Conservation (phyloP, 2,888 invertebrate genomes). For the Eremobia ochroleuca region DNA sequence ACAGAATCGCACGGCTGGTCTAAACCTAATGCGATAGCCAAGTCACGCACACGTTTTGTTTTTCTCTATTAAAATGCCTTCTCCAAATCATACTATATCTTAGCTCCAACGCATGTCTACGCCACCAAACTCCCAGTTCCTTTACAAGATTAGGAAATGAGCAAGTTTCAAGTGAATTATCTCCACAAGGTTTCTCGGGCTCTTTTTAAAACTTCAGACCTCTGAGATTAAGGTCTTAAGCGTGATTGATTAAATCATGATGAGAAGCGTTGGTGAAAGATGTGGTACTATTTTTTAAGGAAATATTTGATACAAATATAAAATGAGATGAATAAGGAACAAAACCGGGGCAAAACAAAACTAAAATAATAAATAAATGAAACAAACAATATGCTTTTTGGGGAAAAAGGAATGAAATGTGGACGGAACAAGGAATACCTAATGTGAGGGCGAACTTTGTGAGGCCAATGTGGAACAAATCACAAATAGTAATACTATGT, state of each 20-base stretch:
- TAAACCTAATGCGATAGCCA: too few species aligned
- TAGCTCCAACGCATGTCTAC: constrained; percentile 21
- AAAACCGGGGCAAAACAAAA: neutral
- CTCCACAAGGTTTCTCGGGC: constrained; percentile 48
- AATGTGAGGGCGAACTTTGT: neutral
- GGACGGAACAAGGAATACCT: neutral
- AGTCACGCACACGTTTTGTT: too few species aligned
- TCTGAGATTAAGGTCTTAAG: constrained; percentile 34
- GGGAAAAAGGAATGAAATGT: neutral
- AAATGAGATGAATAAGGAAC: neutral
- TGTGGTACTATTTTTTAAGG: neutral
- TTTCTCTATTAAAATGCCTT: constrained; percentile 5
- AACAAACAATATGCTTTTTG: neutral
- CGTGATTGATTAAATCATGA: constrained; percentile 64
- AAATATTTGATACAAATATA: neutral
- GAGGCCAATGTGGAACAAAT: neutral
- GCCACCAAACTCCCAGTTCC: constrained; percentile 44
- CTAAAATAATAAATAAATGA: neutral
- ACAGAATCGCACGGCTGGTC: too few species aligned
- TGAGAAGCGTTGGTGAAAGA: constrained; percentile 23
- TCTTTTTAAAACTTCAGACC: constrained; percentile 55
- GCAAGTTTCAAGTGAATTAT: constrained; percentile 63
- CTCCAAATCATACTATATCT: constrained; percentile 28
- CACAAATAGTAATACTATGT: neutral
- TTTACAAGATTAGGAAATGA: constrained; percentile 65